phyloP scores from a whole-genome alignment of 2,113 vertebrate genomes.

The Leucopternis melanops region DNA sequence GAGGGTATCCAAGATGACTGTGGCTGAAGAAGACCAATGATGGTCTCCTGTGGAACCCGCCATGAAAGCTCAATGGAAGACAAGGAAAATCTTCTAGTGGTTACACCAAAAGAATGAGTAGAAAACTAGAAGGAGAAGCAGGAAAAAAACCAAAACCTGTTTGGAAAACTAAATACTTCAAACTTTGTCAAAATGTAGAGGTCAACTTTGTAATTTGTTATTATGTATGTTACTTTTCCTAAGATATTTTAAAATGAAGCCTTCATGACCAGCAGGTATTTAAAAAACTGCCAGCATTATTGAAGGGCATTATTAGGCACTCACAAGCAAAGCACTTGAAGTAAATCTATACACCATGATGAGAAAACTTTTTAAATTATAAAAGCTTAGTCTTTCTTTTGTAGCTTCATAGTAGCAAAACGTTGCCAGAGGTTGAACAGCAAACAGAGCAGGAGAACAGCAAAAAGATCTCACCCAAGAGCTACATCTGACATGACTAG shows the following conservation, averaged over 20 bases:
- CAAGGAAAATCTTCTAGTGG: accelerated
- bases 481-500: background rate
- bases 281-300: background rate
- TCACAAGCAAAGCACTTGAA: background rate
- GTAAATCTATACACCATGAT: background rate
- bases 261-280: background rate
- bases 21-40: background rate
- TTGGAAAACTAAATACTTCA: background rate
- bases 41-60: background rate
- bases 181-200: background rate
- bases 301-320: background rate
- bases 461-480: background rate
- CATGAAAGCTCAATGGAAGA: background rate
- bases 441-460: background rate
- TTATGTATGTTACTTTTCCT: background rate
- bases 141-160: background rate
- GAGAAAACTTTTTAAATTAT: background rate
- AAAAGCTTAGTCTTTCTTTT: background rate
- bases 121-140: background rate
- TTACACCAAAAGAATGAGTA: background rate
- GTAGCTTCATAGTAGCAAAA: background rate
- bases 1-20: background rate
- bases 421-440: background rate
- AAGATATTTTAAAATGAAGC: background rate
- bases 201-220: background rate